Evolutionary conservation across 2,797 vertebrate species (phyloP), one percentile per base, ranked within the genome.

Genomic region (Enteromius afrohamiltoni): DNA sequence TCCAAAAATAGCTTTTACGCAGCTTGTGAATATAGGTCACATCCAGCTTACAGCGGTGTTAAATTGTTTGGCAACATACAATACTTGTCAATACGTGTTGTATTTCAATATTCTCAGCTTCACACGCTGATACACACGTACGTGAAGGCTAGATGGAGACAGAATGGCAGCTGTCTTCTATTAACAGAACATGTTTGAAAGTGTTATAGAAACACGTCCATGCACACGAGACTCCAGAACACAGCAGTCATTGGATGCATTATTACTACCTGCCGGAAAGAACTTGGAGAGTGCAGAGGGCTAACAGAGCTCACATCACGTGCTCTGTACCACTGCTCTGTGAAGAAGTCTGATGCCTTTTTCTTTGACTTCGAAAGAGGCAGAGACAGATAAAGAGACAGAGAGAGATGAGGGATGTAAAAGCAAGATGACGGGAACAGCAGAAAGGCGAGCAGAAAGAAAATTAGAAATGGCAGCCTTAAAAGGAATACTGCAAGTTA

Each of bases 321-420:
- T 83, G 95, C 94, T 88, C 93, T 94, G 87, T 95, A 94, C 97
- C 97, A 97, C 83, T 97, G 96, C 76, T 97, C 95, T 87, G 95
- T 94, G 91, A 97, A 95, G 89, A 96, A 96, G 84, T 93, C 93
- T 3, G 96, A 95, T 23, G 95, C 93, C 81, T 96, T 97, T 91
- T 94, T 93, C 91, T 95, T 94, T 51, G 94, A 92, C 94, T 97
- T 95, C 86, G 93, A 93, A 89, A 89, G 86, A 94, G 86, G 93
- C 74, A 88, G 89, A 87, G 80, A 29, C 77, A 87, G 85, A 94
- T 86, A 93, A 79, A 88, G 88, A 83, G 55, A 55, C 21, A 84
- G 34, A 77, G 17, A 79, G 45, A 14, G 93, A 92, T 87, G 90
- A 88, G 92, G 90, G 91, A 80, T 75, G 23, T 55, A 58, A 47